These are phyloP conservation scores for Chirona hameri DNA, from an alignment of 2,888 invertebrate species.

Conservation along the genomic window DNA sequence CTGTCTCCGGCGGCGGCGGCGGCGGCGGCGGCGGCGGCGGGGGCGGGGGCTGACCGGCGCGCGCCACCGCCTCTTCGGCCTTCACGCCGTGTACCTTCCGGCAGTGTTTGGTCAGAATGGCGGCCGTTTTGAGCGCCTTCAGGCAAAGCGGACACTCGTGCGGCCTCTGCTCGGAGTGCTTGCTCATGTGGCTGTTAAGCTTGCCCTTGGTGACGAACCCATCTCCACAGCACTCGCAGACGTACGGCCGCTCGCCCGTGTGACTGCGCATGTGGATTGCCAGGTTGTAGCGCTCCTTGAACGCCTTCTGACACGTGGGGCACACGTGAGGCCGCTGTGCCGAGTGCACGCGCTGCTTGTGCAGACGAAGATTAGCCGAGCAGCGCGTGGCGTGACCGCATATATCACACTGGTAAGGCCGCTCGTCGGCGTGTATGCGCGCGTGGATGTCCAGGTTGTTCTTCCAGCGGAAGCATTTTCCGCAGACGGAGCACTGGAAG, in stretches of 20 bases:
- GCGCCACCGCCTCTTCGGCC: background rate
- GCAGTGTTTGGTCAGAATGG: background rate
- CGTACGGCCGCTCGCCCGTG: conserved; percentile 80
- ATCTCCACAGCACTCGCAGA: conserved; percentile 79
- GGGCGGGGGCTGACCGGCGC: background rate
- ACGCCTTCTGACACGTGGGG: conserved; percentile 71
- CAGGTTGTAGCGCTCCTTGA: conserved; percentile 79
- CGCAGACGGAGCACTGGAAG: conserved; percentile 69
- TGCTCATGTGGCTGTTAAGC: conserved; percentile 26
- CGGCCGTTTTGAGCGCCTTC: background rate
- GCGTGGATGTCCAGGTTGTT: conserved; percentile 86
- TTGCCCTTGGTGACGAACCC: conserved; percentile 12
- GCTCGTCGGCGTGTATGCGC: conserved; percentile 71
- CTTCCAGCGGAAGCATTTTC: conserved; percentile 80
- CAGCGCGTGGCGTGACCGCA: conserved; percentile 69
- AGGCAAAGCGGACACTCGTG: background rate
- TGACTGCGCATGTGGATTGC: conserved; percentile 81
- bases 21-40: background rate
- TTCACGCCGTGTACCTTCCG: background rate
- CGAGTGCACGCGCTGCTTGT: conserved; percentile 79
- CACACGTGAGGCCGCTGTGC: conserved; percentile 78
- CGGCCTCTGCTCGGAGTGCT: background rate
- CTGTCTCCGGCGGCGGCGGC: background rate
- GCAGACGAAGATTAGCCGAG: conserved; percentile 85
- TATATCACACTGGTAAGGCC: conserved; percentile 75